Evolutionary conservation across 2,888 invertebrate genomes (phyloP).

Genomic region (Rhimphoctona megacephalus): DNA sequence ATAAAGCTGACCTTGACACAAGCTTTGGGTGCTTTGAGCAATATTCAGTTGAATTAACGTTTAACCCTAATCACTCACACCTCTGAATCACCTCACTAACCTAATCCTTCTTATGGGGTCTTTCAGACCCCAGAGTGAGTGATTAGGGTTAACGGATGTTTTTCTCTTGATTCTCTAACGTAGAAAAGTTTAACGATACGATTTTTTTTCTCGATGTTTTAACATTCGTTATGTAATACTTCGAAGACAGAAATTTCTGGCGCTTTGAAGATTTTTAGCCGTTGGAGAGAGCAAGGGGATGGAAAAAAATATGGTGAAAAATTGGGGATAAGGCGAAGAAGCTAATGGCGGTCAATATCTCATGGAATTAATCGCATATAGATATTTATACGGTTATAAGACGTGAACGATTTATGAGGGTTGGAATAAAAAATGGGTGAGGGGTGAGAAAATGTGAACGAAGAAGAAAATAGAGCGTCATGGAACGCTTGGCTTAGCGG

Average conservation of each 20-base stretch:
- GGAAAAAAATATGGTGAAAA: not conserved
- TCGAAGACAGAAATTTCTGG: not conserved
- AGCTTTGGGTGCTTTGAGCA: not conserved
- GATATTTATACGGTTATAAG: not conserved
- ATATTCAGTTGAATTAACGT: not conserved
- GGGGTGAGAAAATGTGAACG: constrained; percentile 34
- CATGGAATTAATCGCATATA: not conserved
- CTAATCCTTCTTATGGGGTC: too few relatives aligned
- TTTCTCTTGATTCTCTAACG: not conserved
- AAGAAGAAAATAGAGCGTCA: constrained; percentile 68
- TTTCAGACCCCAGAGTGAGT: too few relatives aligned
- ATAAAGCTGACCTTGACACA: not conserved
- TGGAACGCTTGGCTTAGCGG: constrained; percentile 67
- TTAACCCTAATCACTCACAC: too few relatives aligned
- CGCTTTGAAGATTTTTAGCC: too few relatives aligned
- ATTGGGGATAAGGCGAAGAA: not conserved
- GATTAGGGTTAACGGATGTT: too few relatives aligned
- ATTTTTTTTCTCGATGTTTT: not conserved
- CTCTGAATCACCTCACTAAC: too few relatives aligned
- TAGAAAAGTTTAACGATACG: not conserved
- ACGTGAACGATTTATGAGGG: constrained; percentile 37
- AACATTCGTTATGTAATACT: not conserved
- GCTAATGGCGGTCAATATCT: not conserved
- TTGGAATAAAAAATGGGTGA: constrained; percentile 49
- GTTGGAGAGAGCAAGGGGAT: not conserved